phyloP scores from a whole-genome alignment of 2,888 invertebrate genomes.

The Drosophila parthenogenetica region DNA sequence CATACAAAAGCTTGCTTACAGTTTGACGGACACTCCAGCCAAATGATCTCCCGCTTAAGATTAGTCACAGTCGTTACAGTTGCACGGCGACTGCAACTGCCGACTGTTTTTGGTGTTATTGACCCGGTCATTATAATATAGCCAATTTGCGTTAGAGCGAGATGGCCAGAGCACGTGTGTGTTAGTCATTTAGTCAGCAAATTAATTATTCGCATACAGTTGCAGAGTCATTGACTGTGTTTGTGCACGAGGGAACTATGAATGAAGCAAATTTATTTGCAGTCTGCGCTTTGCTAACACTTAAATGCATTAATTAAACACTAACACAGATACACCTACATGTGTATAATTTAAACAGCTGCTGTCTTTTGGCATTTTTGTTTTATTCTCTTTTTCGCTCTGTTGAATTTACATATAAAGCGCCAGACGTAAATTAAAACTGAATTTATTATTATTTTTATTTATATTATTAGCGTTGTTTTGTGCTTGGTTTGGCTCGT shows the following conservation, averaged over 20 bases:
- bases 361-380: conserved; percentile 30
- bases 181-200: conserved; percentile 28
- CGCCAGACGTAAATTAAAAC: conserved; percentile 39
- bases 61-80: conserved; percentile 51
- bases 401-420: conserved; percentile 58
- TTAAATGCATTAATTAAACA: conserved; percentile 47
- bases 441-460: conserved; percentile 17
- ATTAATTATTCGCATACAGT: conserved; percentile 38
- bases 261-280: conserved; percentile 45
- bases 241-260: conserved; percentile 19
- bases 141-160: conserved; percentile 41
- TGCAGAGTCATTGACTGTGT: conserved; percentile 47
- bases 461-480: conserved; percentile 28
- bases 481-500: conserved; percentile 16
- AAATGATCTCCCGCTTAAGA: background rate
- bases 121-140: conserved; percentile 64
- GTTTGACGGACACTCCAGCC: background rate
- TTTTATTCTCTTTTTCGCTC: conserved; percentile 12
- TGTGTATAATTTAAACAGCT: conserved; percentile 13
- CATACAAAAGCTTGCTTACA: background rate
- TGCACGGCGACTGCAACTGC: conserved; percentile 22
- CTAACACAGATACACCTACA: background rate
- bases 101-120: conserved; percentile 67
- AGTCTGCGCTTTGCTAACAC: conserved; percentile 6
- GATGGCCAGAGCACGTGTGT: conserved; percentile 25